phyloP scores from a whole-genome alignment of 2,113 vertebrate genomes.

The Dermatemys mawii region DNA sequence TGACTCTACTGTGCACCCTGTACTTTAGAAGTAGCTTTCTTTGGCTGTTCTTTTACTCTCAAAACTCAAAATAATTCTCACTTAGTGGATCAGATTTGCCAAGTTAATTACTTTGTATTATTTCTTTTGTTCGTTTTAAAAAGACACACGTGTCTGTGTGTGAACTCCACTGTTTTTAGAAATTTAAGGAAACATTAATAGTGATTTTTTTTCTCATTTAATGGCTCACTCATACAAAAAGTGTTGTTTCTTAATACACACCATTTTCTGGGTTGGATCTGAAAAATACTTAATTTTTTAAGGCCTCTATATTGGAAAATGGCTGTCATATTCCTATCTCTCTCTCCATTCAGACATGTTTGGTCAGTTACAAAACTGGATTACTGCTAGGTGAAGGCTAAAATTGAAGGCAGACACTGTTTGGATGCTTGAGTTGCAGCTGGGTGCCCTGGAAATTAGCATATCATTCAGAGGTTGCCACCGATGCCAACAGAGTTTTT shows the following conservation, averaged over 20 bases:
- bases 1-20: not conserved
- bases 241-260: slow-evolving; percentile 13
- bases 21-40: not conserved
- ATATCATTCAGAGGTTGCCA: not conserved
- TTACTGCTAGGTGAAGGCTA: not conserved
- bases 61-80: not conserved
- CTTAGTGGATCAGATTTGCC: not conserved
- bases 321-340: not conserved
- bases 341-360: slow-evolving; percentile 29
- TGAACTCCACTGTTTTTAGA: not conserved
- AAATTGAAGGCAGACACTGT: slow-evolving; percentile 15
- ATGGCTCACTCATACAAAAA: not conserved
- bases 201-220: not conserved
- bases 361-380: slow-evolving; percentile 18
- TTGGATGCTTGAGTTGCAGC: not conserved
- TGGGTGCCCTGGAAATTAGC: not conserved
- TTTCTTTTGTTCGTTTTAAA: not conserved
- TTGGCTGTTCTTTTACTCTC: not conserved
- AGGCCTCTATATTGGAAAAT: not conserved
- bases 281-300: slow-evolving; percentile 32
- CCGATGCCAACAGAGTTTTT: not conserved
- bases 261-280: slow-evolving; percentile 31
- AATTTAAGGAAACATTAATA: slow-evolving; percentile 29
- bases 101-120: not conserved
- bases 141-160: accelerated